Base-by-base conservation (phyloP, 2,113 vertebrate genomes). In the Petrocephalus zakoni region DNA sequence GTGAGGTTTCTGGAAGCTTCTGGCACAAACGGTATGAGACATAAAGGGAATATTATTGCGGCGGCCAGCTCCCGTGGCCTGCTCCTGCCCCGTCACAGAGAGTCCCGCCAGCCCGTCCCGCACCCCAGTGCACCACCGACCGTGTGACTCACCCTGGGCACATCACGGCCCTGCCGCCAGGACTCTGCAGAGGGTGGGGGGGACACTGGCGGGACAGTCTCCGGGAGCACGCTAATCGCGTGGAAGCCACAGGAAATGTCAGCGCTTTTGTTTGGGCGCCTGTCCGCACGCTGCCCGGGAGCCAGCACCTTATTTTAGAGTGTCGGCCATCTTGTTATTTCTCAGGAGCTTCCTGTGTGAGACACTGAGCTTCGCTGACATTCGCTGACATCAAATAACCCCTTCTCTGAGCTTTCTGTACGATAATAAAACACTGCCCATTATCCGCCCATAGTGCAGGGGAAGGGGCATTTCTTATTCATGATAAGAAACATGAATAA, bases 21-120 rank as follows among this genome's bases (percentile, higher is more conserved):
- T 46, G 86, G 51, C 86, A 87, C 86, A 22, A 68, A 37, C 21
- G 25, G 53, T 17, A 85, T 86, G 85, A 86, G 52, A 86, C 85
- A 55, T 34, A 56, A 86, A 86, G 49, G 85, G 85, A 55, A 86
- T 11, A 55, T 55, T 55, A 29, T 52, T 55, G 53, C 2, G 11
- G 85, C 29, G 5, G 84, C 51, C 84, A 51, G 51, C 84, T 53
- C 49, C 49, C 22, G 15, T 22, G 13, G 47, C 15, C 6, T 10
- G 82, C 22, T 85, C 49, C 82, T 6, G 46, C 82, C 49, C 47
- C 17, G 82, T 85, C 82, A 85, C 82, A 85, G 46, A 51, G 22
- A 37, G 72, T n/a, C 51, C 47, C 51, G 86, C 56, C 22, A 56
- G 29, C 21, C 5, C 29, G 17, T 87, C 11, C 29, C 21, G 34